Percentiles rank a stretch among this genome's conserved stretches.
phyloP scores from a whole-genome alignment of 2,113 vertebrate species.

The Dendrocopos noguchii region DNA sequence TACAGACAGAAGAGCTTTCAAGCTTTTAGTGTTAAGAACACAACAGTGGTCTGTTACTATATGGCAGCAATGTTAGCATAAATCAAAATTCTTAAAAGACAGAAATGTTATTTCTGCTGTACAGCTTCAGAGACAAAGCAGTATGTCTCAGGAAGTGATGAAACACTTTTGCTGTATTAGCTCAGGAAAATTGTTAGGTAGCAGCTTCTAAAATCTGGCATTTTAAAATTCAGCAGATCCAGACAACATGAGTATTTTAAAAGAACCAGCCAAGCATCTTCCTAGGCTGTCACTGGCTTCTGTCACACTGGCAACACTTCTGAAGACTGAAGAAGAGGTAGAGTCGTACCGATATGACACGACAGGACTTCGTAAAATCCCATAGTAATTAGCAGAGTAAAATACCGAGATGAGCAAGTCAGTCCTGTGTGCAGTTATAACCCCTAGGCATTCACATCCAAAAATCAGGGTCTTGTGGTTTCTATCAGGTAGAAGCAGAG shows the following conservation, averaged over 20 bases:
- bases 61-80: neutral
- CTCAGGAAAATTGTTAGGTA: neutral
- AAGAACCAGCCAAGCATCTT: constrained; percentile 3
- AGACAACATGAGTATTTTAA: constrained; percentile 17
- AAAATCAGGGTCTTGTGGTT: neutral
- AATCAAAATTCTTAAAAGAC: neutral
- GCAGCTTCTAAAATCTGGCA: constrained; percentile 5
- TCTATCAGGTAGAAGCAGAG: neutral
- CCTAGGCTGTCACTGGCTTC: neutral
- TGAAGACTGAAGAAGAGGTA: neutral
- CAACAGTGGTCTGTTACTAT: neutral
- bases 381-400: constrained; percentile 1
- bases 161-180: neutral
- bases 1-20: neutral
- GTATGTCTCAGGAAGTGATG: neutral
- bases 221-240: constrained; percentile 10
- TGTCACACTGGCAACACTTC: neutral
- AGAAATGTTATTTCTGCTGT: neutral
- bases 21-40: neutral
- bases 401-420: neutral
- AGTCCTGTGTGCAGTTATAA: neutral
- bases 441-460: neutral
- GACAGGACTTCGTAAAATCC: neutral
- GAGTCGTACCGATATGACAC: neutral
- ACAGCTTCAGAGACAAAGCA: neutral